A percentile compares a stretch with the other conserved stretches of the same genome.
Evolutionary conservation across 2,797 vertebrate species (phyloP).

Genomic region (Poecilia wingei): DNA sequence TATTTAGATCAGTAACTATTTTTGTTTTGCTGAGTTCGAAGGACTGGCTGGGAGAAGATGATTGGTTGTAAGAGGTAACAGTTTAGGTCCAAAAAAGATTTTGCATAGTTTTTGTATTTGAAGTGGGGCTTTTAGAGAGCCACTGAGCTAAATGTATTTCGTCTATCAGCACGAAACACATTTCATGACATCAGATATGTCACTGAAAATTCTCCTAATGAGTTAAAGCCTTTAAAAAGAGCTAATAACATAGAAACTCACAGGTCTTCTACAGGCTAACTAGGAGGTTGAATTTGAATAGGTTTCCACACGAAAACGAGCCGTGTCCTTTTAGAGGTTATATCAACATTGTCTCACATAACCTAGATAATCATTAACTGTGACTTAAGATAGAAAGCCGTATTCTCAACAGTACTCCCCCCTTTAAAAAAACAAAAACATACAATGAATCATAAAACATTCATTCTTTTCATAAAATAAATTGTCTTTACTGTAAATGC

Average conservation of each 20-base stretch:
- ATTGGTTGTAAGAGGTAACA: neutral
- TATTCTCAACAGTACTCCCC: neutral
- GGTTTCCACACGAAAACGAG: slow-evolving; percentile 14
- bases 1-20: no score
- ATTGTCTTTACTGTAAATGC: neutral
- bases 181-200: neutral
- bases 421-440: neutral
- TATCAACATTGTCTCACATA: slow-evolving; percentile 61
- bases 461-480: neutral
- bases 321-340: slow-evolving; percentile 61
- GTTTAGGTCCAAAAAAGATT: neutral
- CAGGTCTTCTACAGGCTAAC: neutral
- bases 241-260: neutral
- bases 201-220: neutral
- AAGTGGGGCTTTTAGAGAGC: neutral
- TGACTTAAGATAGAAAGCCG: slow-evolving; percentile 10
- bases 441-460: neutral
- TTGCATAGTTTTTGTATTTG: neutral
- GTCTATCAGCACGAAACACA: neutral
- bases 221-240: neutral
- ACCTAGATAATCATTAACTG: slow-evolving; percentile 70
- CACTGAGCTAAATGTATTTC: neutral
- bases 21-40: no score
- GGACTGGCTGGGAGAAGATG: no score
- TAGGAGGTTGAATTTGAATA: slow-evolving; percentile 8